phyloP scores from a whole-genome alignment of 2,888 invertebrate species.

The Dermolepida albohirtum region DNA sequence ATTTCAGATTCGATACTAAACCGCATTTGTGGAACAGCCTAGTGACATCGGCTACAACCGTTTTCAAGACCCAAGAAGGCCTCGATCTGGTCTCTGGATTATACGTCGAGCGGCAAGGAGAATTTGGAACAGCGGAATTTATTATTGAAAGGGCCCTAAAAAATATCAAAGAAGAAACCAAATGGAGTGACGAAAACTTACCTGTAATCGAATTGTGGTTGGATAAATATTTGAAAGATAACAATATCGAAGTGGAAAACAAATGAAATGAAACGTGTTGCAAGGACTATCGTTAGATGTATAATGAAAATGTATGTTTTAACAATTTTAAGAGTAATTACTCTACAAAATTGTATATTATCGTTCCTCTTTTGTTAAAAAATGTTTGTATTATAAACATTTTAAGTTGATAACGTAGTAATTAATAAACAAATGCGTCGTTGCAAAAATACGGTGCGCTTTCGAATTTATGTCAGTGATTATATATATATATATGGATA shows the following conservation, averaged over 20 bases:
- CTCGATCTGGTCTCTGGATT: conserved; percentile 76
- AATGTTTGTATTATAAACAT: no score
- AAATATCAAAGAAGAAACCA: conserved; percentile 79
- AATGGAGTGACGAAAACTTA: conserved; percentile 81
- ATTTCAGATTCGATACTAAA: conserved; percentile 73
- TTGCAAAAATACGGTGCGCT: no score
- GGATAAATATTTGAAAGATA: conserved; percentile 67
- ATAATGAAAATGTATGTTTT: conserved; percentile 4
- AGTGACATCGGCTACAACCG: conserved; percentile 79
- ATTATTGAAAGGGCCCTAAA: conserved; percentile 79
- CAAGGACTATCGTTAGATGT: conserved; percentile 17
- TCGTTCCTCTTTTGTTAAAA: no score
- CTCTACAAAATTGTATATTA: no score
- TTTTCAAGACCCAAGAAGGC: conserved; percentile 81
- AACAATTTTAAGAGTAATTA: background rate
- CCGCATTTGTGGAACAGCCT: conserved; percentile 82
- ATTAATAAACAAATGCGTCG: no score
- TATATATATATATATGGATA: no score
- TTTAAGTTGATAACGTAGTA: no score
- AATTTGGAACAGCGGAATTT: conserved; percentile 80
- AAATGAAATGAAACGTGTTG: background rate
- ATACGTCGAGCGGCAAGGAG: conserved; percentile 72
- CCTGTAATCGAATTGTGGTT: conserved; percentile 82
- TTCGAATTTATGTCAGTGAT: no score
- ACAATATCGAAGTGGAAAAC: conserved; percentile 47